Evolutionary conservation across 2,113 vertebrate genomes (phyloP), one percentile per base, ranked within the genome.

Genomic region (Pollachius pollachius): DNA sequence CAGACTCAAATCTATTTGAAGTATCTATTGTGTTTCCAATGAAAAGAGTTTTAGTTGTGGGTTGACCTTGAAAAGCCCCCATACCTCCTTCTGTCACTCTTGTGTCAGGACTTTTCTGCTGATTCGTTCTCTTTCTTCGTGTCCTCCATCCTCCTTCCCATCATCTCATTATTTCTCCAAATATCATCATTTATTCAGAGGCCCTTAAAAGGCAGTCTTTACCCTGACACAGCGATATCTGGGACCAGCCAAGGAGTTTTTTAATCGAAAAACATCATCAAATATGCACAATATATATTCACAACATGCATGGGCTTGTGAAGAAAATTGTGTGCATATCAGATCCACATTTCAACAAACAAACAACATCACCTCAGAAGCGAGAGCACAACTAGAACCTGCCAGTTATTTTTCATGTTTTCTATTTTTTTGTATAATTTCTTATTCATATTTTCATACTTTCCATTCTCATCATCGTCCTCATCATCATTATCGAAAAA

Each of bases 121-220:
- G 84, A 95, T 96, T 75, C 94, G 94, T 18, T 95, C 94, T 76
- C 81, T 79, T 80, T 68, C 79, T 72, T 70, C 92, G 94, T 23
- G 91, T 92, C 69, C 75, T 94, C 89, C 93, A 95, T 94, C 94
- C 95, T 94, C 94, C 84, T 95, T 91, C 91, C 94, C 76, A 95
- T 95, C 89, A 94, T 96, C 2, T 99, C 88, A 89, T 91, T 90
- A 91, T 89, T 85, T 88, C 80, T 87, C 77, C 88, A 90, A 89
- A 91, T 89, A 91, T 88, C 85, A 90, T 90, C 84, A 89, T 79
- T 91, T 88, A 91, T 90, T 90, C 88, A 91, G 78, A 84, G 70
- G 82, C 83, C 76, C 79, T 89, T 89, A 87, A 89, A 89, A 90
- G 78, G 80, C 85, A 80, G 84, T 84, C 80, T 75, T 81, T 81